A percentile compares a stretch with the other conserved stretches of the same genome.
phyloP scores from a whole-genome alignment of 2,113 vertebrate genomes.

The Ascaphus truei region DNA sequence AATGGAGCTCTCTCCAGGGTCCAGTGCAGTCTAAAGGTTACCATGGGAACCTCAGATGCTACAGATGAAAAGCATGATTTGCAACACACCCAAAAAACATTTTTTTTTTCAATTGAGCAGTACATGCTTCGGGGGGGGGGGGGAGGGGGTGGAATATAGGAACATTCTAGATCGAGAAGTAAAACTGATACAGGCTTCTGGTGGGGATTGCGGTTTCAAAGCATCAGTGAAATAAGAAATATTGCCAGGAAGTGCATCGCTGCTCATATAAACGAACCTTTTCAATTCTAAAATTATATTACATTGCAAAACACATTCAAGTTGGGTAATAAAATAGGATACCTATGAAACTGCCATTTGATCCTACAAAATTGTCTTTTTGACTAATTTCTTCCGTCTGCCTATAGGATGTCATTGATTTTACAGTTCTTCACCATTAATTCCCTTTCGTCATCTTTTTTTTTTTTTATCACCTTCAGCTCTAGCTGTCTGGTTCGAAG shows the following conservation, averaged over 20 bases:
- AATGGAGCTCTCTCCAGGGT: too few relatives aligned
- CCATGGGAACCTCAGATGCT: too few relatives aligned
- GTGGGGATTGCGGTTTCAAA: too few relatives aligned
- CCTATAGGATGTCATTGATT: conserved; percentile 37
- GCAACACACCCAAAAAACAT: too few relatives aligned
- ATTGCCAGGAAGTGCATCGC: neutral
- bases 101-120: too few relatives aligned
- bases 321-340: conserved; percentile 22
- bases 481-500: neutral
- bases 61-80: too few relatives aligned
- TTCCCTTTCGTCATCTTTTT: conserved; percentile 13
- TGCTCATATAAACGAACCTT: conserved; percentile 14
- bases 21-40: too few relatives aligned
- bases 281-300: conserved; percentile 29
- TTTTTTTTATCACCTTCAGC: conserved; percentile 23
- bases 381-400: conserved; percentile 38
- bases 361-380: conserved; percentile 34
- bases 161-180: too few relatives aligned
- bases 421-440: conserved; percentile 33
- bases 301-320: conserved; percentile 8
- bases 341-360: conserved; percentile 33
- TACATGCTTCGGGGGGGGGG: too few relatives aligned
- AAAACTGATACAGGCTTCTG: too few relatives aligned
- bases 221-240: conserved; percentile 3
- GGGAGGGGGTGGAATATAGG: too few relatives aligned